Evolutionary conservation across 2,113 vertebrate species (phyloP).

Genomic region (Dromiciops gliroides): DNA sequence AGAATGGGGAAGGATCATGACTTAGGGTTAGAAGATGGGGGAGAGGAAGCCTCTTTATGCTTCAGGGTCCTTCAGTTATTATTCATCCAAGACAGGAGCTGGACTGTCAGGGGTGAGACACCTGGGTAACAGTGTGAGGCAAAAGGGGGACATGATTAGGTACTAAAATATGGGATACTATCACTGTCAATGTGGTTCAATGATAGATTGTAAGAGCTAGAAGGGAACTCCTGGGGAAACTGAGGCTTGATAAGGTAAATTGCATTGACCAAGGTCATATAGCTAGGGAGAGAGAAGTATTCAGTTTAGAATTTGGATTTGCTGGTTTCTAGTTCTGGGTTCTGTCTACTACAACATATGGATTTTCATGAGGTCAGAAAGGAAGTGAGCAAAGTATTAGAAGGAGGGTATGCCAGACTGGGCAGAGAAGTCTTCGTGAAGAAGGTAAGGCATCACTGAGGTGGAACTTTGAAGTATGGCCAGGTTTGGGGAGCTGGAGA

Average conservation of each 20-base stretch:
- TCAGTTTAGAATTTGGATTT: background rate
- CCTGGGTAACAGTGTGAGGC: background rate
- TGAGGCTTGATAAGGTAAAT: background rate
- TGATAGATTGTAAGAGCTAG: background rate
- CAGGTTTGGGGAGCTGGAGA: background rate
- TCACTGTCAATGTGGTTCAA: background rate
- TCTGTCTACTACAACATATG: background rate
- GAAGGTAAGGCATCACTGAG: background rate
- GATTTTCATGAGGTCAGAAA: background rate
- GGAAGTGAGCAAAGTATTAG: no score
- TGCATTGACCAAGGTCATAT: background rate
- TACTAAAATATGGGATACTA: background rate
- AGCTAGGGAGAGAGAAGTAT: background rate
- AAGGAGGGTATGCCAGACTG: no score
- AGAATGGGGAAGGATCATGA: background rate
- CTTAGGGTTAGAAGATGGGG: background rate
- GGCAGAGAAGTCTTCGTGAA: background rate
- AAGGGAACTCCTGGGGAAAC: background rate
- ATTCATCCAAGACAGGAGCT: background rate
- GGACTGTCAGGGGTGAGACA: background rate
- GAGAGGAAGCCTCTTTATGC: background rate
- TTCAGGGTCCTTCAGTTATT: background rate
- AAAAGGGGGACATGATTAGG: background rate
- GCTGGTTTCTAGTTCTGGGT: background rate
- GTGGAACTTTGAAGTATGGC: background rate